Base-by-base conservation (phyloP, 1,140 invertebrate species). In the Nixonia krombeini region DNA sequence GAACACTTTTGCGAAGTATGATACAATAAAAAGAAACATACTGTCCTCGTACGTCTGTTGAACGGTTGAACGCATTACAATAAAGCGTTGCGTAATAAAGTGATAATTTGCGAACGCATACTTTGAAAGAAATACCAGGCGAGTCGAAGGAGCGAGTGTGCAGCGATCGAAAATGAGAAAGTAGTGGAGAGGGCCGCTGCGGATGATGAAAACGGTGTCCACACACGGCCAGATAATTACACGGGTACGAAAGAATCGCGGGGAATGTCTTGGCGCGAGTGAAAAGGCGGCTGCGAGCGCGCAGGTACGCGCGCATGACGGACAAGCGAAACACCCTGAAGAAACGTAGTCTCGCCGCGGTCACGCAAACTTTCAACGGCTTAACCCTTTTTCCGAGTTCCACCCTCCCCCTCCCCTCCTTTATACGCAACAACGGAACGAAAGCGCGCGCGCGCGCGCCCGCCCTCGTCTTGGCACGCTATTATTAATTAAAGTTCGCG, bases 321-420 rank as follows among this genome's bases (percentile, higher is more conserved):
- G 52, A 51, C 41, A 37, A 56, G 44, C 17, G 12, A 33, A 52
- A 35, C 49, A 29, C 37, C 35, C 33, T 33, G n/a, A n/a, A n/a
- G 45, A 12, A 57, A 58, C 46, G 28, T 44, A 59, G 29, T 51
- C 56, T 17, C 35, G 33, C 8, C 16, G 38, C 9, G 47, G 47
- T 51, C 57, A 53, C 58, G 58, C 50, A 62, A 53, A 10, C 49
- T 53, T 53, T 25, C 13, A 46, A 33, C 42, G 16, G n/a, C n/a
- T n/a, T n/a, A n/a, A n/a, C n/a, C n/a, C n/a, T n/a, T n/a, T 47
- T 47, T 47, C 38, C 46, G 28, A 49, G 42, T 50, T 28, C 28
- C 37, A 15, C 26, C 18, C 8, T 12, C 55, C 13, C 44, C 45
- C 28, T 5, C 28, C 17, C 44, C 50, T 50, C 31, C 31, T 50